Conservation (phyloP, 2,113 vertebrate genomes). For the Verasper variegatus region DNA sequence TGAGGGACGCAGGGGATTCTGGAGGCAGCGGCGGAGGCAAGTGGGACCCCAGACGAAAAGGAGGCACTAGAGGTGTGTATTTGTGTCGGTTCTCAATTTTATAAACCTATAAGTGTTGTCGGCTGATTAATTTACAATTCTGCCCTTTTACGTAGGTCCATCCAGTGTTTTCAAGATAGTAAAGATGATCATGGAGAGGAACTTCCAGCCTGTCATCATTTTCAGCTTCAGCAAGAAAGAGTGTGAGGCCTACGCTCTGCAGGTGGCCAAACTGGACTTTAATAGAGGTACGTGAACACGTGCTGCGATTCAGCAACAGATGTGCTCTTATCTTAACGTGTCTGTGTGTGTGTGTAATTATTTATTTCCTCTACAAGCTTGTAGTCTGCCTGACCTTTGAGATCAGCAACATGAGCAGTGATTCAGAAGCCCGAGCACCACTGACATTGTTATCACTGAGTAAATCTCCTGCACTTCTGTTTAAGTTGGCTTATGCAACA, state of each 20-base stretch:
- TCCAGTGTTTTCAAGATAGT: constrained; percentile 99
- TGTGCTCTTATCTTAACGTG: neutral
- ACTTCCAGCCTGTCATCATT: constrained; percentile 99
- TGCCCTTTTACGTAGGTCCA: constrained; percentile 84
- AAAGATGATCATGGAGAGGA: constrained; percentile 99
- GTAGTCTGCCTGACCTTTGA: neutral
- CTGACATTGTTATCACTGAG: neutral
- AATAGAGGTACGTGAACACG: constrained; percentile 87
- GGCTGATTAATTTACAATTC: neutral
- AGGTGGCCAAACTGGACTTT: constrained; percentile 97
- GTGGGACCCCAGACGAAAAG: constrained; percentile 93
- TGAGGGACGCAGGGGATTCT: constrained; percentile 92
- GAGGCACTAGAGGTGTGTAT: constrained; percentile 91
- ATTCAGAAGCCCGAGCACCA: neutral
- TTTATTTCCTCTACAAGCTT: neutral
- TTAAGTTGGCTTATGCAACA: neutral
- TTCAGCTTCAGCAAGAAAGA: constrained; percentile 99
- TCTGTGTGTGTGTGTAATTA: neutral
- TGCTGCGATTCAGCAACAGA: neutral
- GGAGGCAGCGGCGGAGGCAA: constrained; percentile 86
- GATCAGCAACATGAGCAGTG: neutral
- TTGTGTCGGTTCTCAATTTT: neutral
- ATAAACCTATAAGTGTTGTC: neutral
- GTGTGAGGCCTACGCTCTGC: constrained; percentile 97
- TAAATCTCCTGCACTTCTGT: neutral